A percentile compares a stretch with the other conserved stretches of the same genome.
Evolutionary conservation across 2,113 vertebrate species (phyloP).

Genomic region (Atlantisia rogersi): DNA sequence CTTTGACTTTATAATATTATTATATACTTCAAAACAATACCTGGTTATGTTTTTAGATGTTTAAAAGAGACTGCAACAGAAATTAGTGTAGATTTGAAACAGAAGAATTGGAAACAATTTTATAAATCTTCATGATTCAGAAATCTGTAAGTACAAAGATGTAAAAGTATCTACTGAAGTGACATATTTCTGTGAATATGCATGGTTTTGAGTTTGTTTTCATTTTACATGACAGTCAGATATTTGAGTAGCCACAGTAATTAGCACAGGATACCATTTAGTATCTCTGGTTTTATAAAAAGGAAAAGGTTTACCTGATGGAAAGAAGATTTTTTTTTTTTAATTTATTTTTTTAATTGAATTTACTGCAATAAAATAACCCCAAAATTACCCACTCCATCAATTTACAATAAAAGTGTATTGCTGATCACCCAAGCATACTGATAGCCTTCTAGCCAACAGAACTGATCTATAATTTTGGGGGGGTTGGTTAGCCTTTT

Average conservation of each 20-base stretch:
- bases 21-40: not conserved
- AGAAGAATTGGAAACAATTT: not conserved
- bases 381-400: not conserved
- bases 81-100: not conserved
- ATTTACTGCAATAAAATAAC: not conserved
- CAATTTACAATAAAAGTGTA: not conserved
- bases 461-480: not conserved
- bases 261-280: not conserved
- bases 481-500: not conserved
- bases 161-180: not conserved
- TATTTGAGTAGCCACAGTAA: not conserved
- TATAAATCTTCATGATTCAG: not conserved
- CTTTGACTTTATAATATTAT: not conserved
- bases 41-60: not conserved
- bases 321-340: not conserved
- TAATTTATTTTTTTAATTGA: not conserved
- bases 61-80: not conserved
- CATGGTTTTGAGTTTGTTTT: not conserved
- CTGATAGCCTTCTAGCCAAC: not conserved
- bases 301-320: not conserved
- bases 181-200: not conserved
- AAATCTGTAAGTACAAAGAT: not conserved
- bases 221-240: not conserved
- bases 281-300: not conserved
- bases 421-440: not conserved